These are phyloP conservation scores for Cathartes aura DNA, from an alignment of 2,113 vertebrate genomes.

Conservation along the genomic window DNA sequence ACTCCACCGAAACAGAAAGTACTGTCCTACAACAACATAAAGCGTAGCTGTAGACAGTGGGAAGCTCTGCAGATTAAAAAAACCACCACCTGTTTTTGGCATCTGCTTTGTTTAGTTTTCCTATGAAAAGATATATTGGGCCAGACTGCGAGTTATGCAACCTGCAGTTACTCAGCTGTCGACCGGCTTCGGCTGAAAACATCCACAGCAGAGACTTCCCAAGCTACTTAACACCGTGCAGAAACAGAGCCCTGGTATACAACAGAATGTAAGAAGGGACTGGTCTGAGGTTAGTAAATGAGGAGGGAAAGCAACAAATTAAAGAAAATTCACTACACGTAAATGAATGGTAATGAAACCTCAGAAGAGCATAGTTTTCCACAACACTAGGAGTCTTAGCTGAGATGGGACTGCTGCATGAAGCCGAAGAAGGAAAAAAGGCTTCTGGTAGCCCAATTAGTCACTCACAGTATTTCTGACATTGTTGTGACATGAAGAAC, in stretches of 20 bases:
- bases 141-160: not conserved
- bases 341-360: not conserved
- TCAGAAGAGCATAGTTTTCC: not conserved
- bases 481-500: not conserved
- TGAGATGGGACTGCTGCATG: not conserved
- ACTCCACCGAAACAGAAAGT: not conserved
- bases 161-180: not conserved
- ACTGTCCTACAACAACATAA: not conserved
- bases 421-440: not conserved
- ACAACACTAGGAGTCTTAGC: not conserved
- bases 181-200: not conserved
- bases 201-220: not conserved
- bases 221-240: not conserved
- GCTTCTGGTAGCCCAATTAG: not conserved
- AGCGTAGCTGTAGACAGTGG: rapidly evolving
- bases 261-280: not conserved
- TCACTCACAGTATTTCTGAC: not conserved
- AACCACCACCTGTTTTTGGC: not conserved
- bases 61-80: not conserved
- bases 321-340: not conserved
- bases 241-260: not conserved
- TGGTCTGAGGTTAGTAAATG: not conserved
- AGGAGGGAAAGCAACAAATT: not conserved
- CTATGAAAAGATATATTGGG: not conserved
- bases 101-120: not conserved